Percentiles rank a stretch among this genome's conserved stretches.
These are phyloP conservation scores for Stegana nigrithorax DNA, from an alignment of 2,888 invertebrate genomes.

Conservation along the genomic window DNA sequence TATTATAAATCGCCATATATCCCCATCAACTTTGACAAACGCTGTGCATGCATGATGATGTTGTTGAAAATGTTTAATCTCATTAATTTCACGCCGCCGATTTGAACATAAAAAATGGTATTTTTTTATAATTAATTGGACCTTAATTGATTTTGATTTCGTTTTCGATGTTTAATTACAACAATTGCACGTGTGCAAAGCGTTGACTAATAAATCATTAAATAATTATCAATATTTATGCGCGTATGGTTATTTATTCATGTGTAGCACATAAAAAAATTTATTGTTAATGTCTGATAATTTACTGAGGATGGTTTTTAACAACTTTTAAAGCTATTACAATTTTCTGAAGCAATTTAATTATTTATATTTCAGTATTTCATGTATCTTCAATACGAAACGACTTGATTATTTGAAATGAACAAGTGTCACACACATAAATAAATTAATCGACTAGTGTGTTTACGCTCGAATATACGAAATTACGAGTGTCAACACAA, in stretches of 20 bases:
- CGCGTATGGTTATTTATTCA: background rate
- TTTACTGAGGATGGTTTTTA: too few species aligned
- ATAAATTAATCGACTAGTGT: conserved; percentile 11
- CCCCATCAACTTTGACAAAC: too few species aligned
- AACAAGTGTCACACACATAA: conserved; percentile 1
- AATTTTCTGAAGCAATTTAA: conserved; percentile 22
- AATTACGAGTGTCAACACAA: background rate
- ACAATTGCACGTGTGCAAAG: too few species aligned
- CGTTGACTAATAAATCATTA: conserved; percentile 6
- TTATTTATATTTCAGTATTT: too few species aligned
- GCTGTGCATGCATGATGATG: too few species aligned
- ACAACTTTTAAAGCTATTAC: background rate
- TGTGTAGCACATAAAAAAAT: background rate
- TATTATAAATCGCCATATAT: too few species aligned
- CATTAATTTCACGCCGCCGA: too few species aligned
- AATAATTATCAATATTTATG: conserved; percentile 13
- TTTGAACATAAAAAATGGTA: background rate
- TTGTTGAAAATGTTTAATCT: too few species aligned
- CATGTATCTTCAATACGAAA: conserved; percentile 28
- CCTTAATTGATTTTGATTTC: conserved; percentile 36
- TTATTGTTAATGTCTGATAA: background rate
- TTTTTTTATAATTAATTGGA: conserved; percentile 39
- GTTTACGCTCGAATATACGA: background rate
- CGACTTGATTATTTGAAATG: conserved; percentile 23
- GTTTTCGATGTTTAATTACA: background rate